These are phyloP conservation scores for Deilephila porcellus DNA, from an alignment of 2,888 invertebrate genomes.

Conservation along the genomic window DNA sequence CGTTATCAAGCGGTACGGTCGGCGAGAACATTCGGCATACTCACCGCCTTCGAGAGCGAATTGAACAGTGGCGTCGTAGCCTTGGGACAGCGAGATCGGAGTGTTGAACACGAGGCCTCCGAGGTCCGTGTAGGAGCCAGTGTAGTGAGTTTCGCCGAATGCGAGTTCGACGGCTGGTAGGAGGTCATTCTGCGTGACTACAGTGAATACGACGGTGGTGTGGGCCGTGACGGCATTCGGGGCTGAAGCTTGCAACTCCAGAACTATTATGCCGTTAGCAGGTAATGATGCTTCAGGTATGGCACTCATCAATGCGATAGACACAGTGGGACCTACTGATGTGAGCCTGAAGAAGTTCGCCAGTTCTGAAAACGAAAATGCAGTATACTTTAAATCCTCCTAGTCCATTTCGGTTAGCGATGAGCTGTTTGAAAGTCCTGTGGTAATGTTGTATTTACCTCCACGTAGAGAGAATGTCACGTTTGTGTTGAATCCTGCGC, in stretches of 20 bases:
- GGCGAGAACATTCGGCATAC: not conserved
- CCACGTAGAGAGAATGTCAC: no score
- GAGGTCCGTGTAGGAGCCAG: not conserved
- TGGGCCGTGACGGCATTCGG: slow-evolving; percentile 17
- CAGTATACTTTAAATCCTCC: no score
- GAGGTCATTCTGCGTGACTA: slow-evolving; percentile 48
- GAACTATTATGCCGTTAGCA: slow-evolving; percentile 5
- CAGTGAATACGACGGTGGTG: slow-evolving; percentile 32
- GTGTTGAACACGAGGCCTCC: not conserved
- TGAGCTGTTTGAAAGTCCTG: not conserved
- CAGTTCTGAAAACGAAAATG: slow-evolving; percentile 9
- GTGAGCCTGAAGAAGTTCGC: slow-evolving; percentile 3
- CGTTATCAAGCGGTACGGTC: not conserved
- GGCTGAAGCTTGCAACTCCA: slow-evolving; percentile 23
- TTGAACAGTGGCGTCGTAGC: not conserved
- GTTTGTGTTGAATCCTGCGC: no score
- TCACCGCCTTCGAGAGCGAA: not conserved
- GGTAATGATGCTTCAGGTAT: slow-evolving; percentile 35
- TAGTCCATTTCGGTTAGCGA: not conserved
- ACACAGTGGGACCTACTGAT: slow-evolving; percentile 33
- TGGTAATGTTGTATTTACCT: no score
- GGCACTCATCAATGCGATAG: slow-evolving; percentile 31
- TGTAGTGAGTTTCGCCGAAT: not conserved
- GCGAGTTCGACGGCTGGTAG: not conserved
- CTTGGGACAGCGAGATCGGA: not conserved